Base-by-base conservation (phyloP, 2,113 vertebrate genomes). In the Arenaria interpres region DNA sequence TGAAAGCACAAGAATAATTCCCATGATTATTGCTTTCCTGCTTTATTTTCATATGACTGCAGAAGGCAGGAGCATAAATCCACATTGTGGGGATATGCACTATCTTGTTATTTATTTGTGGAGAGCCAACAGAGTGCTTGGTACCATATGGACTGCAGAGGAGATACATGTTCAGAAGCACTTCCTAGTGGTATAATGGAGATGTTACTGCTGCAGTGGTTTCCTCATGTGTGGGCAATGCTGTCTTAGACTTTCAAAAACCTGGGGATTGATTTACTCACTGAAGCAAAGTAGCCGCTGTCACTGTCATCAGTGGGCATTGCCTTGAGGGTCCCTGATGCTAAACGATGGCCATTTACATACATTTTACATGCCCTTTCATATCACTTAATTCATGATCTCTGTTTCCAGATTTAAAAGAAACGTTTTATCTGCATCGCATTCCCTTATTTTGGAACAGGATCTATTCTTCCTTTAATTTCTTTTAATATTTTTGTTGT, bases 1-100 rank as follows among this genome's bases (percentile, higher is more conserved):
- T 27, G 46, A 78, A 89, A 84, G 54, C 19, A 71, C 5, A 10
- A 41, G 68, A 75, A 75, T 72, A 50, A 82, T 90, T 81, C 82
- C 73, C 25, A 30, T 82, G 48, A 73, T 82, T 92, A 71, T 92
- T 78, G 39, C 23, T 41, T 90, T 87, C 73, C 69, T 72, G 64
- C 76, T 90, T 94, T 92, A 75, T 88, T 95, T 95, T 81, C 64
- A 27, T 22, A 76, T 39, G 71, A 64, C 54, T 43, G 73, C 64
- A n/a, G 30, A 75, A 96, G 68, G 71, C 57, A 67, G 83, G 45
- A 94, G 48, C 41, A 68, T 90, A 72, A 96, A 88, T 85, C 86
- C 66, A 13, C 43, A 63, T 12, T 35, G 63, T 5, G 22, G 75
- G 68, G 45, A 68, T 62, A 62, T 24, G 50, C 2, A 7, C 30